Conservation (phyloP, 2,113 vertebrate species). For the Rana temporaria region DNA sequence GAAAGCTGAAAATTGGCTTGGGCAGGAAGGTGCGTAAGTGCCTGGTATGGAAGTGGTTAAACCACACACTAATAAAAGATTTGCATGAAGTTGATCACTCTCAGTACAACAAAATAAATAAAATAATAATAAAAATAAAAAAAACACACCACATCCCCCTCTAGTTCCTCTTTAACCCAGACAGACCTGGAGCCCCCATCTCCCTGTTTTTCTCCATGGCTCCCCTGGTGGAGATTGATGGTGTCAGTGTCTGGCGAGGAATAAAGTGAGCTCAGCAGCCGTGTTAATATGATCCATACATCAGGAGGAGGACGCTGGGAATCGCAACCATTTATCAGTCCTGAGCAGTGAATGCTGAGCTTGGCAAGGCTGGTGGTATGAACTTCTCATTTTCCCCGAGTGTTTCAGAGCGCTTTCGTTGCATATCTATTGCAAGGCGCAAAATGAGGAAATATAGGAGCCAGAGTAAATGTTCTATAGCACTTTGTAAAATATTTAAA, state of each 20-base stretch:
- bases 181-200: neutral
- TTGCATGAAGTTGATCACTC: too few species aligned
- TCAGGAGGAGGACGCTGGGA: slow-evolving; percentile 41
- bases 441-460: too few species aligned
- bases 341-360: slow-evolving; percentile 42
- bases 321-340: slow-evolving; percentile 40
- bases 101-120: too few species aligned
- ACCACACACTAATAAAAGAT: too few species aligned
- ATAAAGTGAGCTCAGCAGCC: slow-evolving; percentile 44
- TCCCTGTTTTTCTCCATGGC: neutral
- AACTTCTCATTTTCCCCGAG: slow-evolving; percentile 11
- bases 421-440: too few species aligned
- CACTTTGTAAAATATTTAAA: too few species aligned
- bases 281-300: slow-evolving; percentile 50
- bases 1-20: too few species aligned
- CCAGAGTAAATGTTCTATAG: too few species aligned
- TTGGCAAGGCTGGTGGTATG: slow-evolving; percentile 1
- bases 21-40: too few species aligned
- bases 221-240: slow-evolving; percentile 15
- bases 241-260: slow-evolving; percentile 24
- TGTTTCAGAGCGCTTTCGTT: neutral
- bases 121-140: too few species aligned
- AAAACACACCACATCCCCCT: too few species aligned
- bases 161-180: neutral
- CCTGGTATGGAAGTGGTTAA: too few species aligned